Evolutionary conservation across 2,888 invertebrate genomes (phyloP).

Genomic region (Hemistola chrysoprasaria): DNA sequence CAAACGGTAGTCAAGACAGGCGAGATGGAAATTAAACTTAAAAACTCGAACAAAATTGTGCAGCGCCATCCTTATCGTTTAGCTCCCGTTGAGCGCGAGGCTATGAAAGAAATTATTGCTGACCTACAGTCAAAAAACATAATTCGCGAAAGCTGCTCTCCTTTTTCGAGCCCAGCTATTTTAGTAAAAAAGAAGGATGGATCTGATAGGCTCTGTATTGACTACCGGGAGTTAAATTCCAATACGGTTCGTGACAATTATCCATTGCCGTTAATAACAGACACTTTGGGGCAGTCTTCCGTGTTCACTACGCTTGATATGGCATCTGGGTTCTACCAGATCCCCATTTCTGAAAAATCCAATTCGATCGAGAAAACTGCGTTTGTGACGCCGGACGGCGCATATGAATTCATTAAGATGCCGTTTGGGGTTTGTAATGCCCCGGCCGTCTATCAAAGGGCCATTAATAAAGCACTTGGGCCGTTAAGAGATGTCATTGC

Average conservation of each 20-base stretch:
- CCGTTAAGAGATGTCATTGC: slow-evolving; percentile 1
- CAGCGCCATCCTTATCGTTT: slow-evolving; percentile 2
- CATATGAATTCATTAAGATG: slow-evolving; percentile 11
- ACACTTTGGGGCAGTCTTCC: not conserved
- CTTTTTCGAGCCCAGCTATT: slow-evolving; percentile 5
- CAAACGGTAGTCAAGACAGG: not conserved
- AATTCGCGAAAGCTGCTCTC: slow-evolving; percentile 5
- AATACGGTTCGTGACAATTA: too few species aligned
- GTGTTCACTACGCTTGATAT: not conserved
- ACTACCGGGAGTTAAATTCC: not conserved
- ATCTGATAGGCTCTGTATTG: slow-evolving; percentile 1
- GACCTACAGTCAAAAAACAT: slow-evolving; percentile 1
- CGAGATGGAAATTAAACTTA: slow-evolving; percentile 4
- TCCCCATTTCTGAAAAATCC: not conserved
- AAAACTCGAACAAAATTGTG: slow-evolving; percentile 1
- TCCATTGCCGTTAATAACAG: not conserved
- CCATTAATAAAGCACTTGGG: slow-evolving; percentile 2
- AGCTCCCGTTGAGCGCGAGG: not conserved
- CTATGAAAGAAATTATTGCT: not conserved
- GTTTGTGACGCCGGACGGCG: slow-evolving; percentile 7
- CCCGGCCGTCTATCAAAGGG: slow-evolving; percentile 11
- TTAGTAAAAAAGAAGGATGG: slow-evolving; percentile 5
- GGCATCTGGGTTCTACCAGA: slow-evolving; percentile 2
- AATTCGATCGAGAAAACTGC: slow-evolving; percentile 3
- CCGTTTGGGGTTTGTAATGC: slow-evolving; percentile 20